Percentiles rank a stretch among this genome's conserved stretches.
Evolutionary conservation across 2,113 vertebrate genomes (phyloP).

Genomic region (Planiliza haematocheilus): DNA sequence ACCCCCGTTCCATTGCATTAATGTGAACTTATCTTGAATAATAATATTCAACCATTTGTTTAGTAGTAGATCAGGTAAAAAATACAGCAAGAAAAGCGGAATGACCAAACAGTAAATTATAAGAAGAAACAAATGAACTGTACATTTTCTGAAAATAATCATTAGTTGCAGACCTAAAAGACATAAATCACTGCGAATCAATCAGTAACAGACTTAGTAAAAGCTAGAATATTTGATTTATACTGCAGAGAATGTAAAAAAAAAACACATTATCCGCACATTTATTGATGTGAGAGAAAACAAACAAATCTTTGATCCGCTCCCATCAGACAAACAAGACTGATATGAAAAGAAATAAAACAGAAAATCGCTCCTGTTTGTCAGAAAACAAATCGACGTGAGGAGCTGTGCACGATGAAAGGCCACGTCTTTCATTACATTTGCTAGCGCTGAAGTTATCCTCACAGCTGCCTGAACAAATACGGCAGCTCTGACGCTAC

Average conservation of each 20-base stretch:
- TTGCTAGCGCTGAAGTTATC: slow-evolving; percentile 2
- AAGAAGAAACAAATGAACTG: background rate
- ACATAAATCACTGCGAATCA: background rate
- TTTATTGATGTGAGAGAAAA: background rate
- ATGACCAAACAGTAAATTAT: background rate
- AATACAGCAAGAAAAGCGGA: no score
- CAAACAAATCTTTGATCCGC: slow-evolving; percentile 2
- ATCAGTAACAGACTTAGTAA: background rate
- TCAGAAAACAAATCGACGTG: slow-evolving; percentile 12
- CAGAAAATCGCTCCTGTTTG: background rate
- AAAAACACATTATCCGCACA: background rate
- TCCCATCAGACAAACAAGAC: background rate
- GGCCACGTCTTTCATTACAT: slow-evolving; percentile 12
- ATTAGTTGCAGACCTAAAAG: background rate
- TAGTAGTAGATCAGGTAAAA: no score
- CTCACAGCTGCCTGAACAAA: slow-evolving; percentile 24
- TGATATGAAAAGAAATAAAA: background rate
- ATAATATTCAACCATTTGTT: no score
- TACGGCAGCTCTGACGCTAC: slow-evolving; percentile 5
- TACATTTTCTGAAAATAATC: background rate
- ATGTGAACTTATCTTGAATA: no score
- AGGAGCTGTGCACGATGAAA: slow-evolving; percentile 14
- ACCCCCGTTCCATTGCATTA: no score
- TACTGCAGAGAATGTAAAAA: background rate
- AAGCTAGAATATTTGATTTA: background rate